Conservation (phyloP, 2,797 vertebrate genomes). For the Aphelocoma californica region DNA sequence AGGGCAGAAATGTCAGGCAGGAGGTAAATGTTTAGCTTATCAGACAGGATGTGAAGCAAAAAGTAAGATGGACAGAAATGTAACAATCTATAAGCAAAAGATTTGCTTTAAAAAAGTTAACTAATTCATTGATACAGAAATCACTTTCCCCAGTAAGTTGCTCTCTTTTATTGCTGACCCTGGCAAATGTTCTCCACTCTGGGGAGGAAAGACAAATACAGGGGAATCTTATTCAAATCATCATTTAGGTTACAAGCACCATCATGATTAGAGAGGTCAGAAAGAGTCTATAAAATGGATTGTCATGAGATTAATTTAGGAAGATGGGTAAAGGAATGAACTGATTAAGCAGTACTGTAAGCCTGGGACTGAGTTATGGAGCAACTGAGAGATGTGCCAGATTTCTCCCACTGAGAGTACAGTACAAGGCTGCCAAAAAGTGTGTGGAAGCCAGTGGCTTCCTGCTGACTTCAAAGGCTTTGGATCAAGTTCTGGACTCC, state of each 20-base stretch:
- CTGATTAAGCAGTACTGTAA: not conserved
- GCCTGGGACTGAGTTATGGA: not conserved
- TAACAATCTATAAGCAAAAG: not conserved
- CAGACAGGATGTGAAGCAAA: not conserved
- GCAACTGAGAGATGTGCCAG: not conserved
- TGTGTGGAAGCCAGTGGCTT: not conserved
- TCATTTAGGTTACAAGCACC: not conserved
- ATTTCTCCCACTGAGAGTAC: not conserved
- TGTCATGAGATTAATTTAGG: conserved; percentile 26
- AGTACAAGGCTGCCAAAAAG: not conserved
- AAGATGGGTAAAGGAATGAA: not conserved
- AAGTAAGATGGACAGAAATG: not conserved
- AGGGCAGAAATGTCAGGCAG: not conserved
- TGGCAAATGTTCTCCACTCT: not conserved
- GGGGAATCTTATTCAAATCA: not conserved
- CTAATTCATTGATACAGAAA: not conserved
- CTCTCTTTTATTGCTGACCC: not conserved
- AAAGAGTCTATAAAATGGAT: conserved; percentile 5
- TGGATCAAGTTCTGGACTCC: not conserved
- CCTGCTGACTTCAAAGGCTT: conserved; percentile 16
- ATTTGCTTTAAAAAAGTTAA: not conserved
- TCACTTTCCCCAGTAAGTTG: not conserved
- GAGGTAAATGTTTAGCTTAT: not conserved
- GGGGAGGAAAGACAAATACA: not conserved
- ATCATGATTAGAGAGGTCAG: not conserved